A percentile compares a stretch with the other conserved stretches of the same genome.
phyloP scores from a whole-genome alignment of 2,888 invertebrate genomes.

The Hemistola chrysoprasaria region DNA sequence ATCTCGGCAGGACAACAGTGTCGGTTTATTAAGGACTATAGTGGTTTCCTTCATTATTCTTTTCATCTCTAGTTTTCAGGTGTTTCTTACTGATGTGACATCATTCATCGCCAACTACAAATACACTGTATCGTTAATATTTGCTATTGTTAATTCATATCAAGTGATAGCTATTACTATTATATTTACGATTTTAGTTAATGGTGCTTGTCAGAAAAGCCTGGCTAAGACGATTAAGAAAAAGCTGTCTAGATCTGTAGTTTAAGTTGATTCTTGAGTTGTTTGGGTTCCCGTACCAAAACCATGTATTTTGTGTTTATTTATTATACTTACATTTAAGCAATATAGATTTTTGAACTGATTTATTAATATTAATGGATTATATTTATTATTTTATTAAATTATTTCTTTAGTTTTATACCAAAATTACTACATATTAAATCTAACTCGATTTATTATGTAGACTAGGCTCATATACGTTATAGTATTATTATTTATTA shows the following conservation, averaged over 20 bases:
- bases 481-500: no score
- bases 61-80: constrained; percentile 53
- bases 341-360: no score
- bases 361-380: no score
- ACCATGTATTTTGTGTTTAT: no score
- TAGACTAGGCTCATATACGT: no score
- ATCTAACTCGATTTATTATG: no score
- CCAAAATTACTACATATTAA: no score
- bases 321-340: no score
- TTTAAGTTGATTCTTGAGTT: no score
- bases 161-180: constrained; percentile 32
- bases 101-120: constrained; percentile 20
- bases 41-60: constrained; percentile 49
- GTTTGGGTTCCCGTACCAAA: no score
- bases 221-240: constrained; percentile 2
- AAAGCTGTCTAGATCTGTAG: constrained; percentile 1
- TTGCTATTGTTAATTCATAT: constrained; percentile 36
- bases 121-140: constrained; percentile 4
- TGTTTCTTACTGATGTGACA: constrained; percentile 47
- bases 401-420: no score
- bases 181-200: constrained; percentile 33
- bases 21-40: constrained; percentile 29
- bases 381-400: no score
- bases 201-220: constrained; percentile 1
- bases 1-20: constrained; percentile 11